Evolutionary conservation across 2,888 invertebrate species (phyloP), one percentile per base, ranked within the genome.

Genomic region (Patella depressa): DNA sequence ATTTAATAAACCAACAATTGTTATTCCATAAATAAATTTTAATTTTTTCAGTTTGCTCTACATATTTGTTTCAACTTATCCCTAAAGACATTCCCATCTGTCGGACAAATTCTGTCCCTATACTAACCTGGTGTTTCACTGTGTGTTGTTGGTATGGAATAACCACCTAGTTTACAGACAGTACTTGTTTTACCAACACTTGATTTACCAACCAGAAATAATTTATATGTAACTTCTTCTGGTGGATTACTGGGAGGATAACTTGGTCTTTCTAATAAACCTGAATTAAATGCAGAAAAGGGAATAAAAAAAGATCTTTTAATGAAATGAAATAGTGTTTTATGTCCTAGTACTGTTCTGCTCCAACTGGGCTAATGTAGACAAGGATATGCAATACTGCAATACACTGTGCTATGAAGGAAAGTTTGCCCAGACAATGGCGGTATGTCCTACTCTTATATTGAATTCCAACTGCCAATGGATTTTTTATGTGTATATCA

Each of bases 211-310:
- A 92, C 90, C 81, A 94, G 90, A 83, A 93, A 93, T 71, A 94
- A 88, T 86, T 94, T 94, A 87, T 93, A 94, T 9, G 92, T 92
- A 5, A 93, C 93, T 88, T 93, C 93, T 84, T 93, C 93, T 19
- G 93, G 88, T 12, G 80, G 72, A 53, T 80, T 14, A 2, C 91
- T 91, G n/a, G 92, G 86, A 53, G 93, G 92, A 73, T 93, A 81
- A 53, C 89, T 90, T 2, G 94, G 94, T 77, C 92, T 91, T 83
- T 94, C 94, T 53, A 94, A 84, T 73, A 93, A 89, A 65, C 93
- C 93, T 88, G 79, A 9, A 78, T 53, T 59, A 54, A 55, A 72
- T 72, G 7, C 45, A 45, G 5, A 34, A 59, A 53, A 11, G 4
- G 24, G n/a, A 24, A 73, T 11, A 53, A 24, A 45, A 45, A 54